Percentiles rank a stretch among this genome's conserved stretches.
phyloP scores from a whole-genome alignment of 2,888 invertebrate genomes.

The Macrostomum cliftonense region DNA sequence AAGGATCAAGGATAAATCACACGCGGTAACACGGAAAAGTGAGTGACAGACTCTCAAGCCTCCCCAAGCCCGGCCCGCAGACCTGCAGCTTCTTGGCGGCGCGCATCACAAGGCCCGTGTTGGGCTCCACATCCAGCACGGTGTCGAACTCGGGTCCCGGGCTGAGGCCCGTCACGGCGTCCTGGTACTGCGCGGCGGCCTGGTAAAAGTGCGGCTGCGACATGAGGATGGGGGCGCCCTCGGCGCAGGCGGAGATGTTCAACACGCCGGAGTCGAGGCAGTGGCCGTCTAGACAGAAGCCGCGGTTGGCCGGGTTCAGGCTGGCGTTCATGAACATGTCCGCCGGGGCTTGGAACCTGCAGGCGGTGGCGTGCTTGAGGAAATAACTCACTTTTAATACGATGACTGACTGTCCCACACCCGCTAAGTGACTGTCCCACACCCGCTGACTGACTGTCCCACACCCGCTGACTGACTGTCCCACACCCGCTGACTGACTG shows the following conservation, averaged over 20 bases:
- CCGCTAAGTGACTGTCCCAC: too few species aligned
- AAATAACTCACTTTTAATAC: too few species aligned
- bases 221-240: constrained; percentile 61
- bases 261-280: constrained; percentile 21
- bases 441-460: too few species aligned
- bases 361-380: constrained; percentile 1
- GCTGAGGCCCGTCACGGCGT: constrained; percentile 48
- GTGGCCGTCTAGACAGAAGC: constrained; percentile 17
- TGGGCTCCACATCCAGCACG: constrained; percentile 55
- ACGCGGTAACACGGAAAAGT: too few species aligned
- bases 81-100: neutral
- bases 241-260: constrained; percentile 32
- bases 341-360: constrained; percentile 14
- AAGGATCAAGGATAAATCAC: too few species aligned
- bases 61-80: too few species aligned
- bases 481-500: too few species aligned
- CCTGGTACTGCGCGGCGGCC: constrained; percentile 47
- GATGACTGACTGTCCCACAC: too few species aligned
- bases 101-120: neutral
- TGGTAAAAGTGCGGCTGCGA: constrained; percentile 63
- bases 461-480: too few species aligned
- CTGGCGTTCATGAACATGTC: constrained; percentile 14
- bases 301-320: constrained; percentile 17
- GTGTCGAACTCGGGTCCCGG: constrained; percentile 52
- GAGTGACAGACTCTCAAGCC: too few species aligned